phyloP scores from a whole-genome alignment of 2,113 vertebrate species.

The Corvus cornix region DNA sequence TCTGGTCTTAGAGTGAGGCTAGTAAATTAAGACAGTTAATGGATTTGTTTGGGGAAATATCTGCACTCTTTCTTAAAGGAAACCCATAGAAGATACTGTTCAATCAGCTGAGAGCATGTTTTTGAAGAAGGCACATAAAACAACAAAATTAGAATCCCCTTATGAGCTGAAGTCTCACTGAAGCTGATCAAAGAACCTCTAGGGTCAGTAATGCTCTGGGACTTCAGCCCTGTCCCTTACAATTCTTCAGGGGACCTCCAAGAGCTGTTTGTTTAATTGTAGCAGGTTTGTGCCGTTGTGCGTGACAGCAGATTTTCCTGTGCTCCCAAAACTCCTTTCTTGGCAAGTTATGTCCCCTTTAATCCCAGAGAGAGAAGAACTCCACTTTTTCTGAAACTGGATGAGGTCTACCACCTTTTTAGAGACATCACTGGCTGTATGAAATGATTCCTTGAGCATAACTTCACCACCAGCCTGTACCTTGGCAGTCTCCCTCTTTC shows the following conservation, averaged over 20 bases:
- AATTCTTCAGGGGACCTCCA: not conserved
- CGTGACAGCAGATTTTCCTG: fast-evolving
- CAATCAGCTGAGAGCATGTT: not conserved
- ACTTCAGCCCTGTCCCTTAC: not conserved
- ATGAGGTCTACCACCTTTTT: not conserved
- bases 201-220: not conserved
- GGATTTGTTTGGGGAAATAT: not conserved
- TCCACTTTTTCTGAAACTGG: not conserved
- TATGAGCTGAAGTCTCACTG: not conserved
- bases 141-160: not conserved
- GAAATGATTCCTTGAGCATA: not conserved
- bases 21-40: not conserved
- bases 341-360: not conserved
- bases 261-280: not conserved
- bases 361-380: not conserved
- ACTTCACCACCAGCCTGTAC: not conserved
- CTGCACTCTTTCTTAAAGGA: not conserved
- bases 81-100: not conserved
- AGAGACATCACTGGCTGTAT: not conserved
- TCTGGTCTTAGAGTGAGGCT: not conserved
- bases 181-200: not conserved
- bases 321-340: not conserved
- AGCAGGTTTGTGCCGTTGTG: not conserved
- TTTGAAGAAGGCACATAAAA: not conserved
- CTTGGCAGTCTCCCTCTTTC: not conserved